Evolutionary conservation across 1,140 invertebrate species (phyloP), one percentile per base, ranked within the genome.

Genomic region (Ptiloglossa arizonensis): DNA sequence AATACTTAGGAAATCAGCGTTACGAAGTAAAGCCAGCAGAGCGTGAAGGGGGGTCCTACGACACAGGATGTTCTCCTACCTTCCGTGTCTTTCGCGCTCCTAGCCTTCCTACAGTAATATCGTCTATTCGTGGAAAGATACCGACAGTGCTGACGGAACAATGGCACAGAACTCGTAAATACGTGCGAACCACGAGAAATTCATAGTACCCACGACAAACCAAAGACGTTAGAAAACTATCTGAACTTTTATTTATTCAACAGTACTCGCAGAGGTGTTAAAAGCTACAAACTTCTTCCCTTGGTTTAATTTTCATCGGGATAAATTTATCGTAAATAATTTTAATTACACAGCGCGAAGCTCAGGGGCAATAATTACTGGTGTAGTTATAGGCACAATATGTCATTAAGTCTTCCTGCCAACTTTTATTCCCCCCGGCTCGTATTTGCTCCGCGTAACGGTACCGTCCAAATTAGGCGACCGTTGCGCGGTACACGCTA

Each of bases 1-100:
- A 82, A 86, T 87, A 82, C 85, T 89, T 87, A 88, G 87, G 83
- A 88, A 89, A 89, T 89, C 89, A 89, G 81, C 83, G 85, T 87
- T 87, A 89, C 88, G 83, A 71, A 87, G 87, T 89, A 82, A 88
- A 89, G 77, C 70, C 88, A 88, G 54, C 88, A 70, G 81, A 88
- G 88, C 89, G 84, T 88, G 70, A 89, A 89, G 75, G 73, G 82
- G 86, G 79, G 83, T 86, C 77, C 82, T 82, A 85, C 87, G 86
- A 87, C 87, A 88, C 86, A 89, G 87, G 88, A 88, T 88, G 88
- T 89, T 87, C 86, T 84, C 77, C 86, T 86, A 82, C 83, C 85
- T 89, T 89, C 86, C 87, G 86, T 81, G 69, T 86, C 82, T 88
- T 57, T 82, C 73, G 77, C 50, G 54, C 73, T 75, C 60, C 66